Base-by-base conservation (phyloP, 2,888 invertebrate species). In the Oligia latruncula region DNA sequence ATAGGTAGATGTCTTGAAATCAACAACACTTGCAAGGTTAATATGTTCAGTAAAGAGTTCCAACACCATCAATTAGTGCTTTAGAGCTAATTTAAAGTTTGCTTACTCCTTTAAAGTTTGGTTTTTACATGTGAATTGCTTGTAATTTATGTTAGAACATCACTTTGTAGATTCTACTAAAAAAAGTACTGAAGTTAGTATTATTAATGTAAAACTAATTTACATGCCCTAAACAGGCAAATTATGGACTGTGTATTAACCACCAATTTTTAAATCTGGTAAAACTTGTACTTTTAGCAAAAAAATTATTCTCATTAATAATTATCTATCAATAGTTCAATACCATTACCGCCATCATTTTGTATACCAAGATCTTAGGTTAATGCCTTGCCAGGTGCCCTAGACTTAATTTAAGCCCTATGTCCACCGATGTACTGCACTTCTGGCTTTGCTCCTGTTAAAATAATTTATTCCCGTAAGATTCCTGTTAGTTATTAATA, bases 61-160 rank as follows among this genome's bases (percentile, higher is more conserved):
- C 40, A 58, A 40, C 2, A 23, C 46, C 13, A 17, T 67, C 40
- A 60, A 67, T 80, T 78, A 62, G 52, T 46, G n/a, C 43, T 43
- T 52, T 2, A 8, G 23, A 80, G 43, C 43, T 55, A 78, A 78
- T 80, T 78, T 20, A 11, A 55, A 40, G 13, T 79, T 79, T 60
- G 13, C 13, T 80, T 29, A 79, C 20, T 78, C 20, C 11, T 49
- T 60, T 23, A 52, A 35, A 29, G 35, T 23, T 60, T 23, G 8
- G 4, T 23, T 80, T 62, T 70, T 55, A 40, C 20, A 20, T 17
- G 70, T 52, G 35, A 80, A 43, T 62, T 43, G 29, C 40, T 40
- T 43, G 73, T 29, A n/a, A 73, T 71, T n/a, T 58, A 9, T 23
- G 2, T 55, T 49, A 20, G 29, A 46, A 68, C 17, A n/a, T 13